Evolutionary conservation across 2,797 vertebrate species (phyloP).

Genomic region (Falco berigora): DNA sequence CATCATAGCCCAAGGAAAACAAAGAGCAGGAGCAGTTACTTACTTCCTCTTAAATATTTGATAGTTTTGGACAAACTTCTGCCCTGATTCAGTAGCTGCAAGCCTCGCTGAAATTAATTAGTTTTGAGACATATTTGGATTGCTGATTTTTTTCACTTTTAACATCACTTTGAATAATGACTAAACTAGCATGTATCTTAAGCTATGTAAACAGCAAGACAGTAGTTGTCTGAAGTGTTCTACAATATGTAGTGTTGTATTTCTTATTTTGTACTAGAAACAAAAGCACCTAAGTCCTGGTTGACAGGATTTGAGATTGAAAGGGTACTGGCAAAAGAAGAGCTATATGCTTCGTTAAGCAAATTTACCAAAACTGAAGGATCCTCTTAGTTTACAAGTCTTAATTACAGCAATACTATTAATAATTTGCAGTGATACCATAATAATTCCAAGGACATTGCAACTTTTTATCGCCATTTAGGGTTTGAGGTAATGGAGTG

Average conservation of each 20-base stretch:
- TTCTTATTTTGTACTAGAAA: constrained; percentile 1
- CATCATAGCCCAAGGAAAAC: background rate
- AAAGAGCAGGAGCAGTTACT: background rate
- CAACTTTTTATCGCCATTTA: background rate
- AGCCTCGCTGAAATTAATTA: background rate
- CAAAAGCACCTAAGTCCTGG: background rate
- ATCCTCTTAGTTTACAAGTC: background rate
- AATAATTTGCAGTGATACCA: background rate
- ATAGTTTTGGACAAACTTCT: constrained; percentile 3
- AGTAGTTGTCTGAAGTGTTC: background rate
- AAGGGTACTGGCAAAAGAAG: background rate
- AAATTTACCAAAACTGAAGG: background rate
- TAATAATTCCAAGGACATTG: background rate
- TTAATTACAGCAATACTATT: background rate
- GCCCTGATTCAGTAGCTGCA: background rate
- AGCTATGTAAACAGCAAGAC: background rate
- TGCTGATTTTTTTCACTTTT: background rate
- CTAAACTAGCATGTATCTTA: background rate
- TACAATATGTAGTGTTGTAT: background rate
- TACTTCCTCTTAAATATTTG: constrained; percentile 10
- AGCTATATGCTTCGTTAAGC: background rate
- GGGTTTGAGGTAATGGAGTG: background rate
- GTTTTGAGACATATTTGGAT: background rate
- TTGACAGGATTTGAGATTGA: constrained; percentile 1
- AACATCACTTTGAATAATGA: background rate